Evolutionary conservation across 1,140 invertebrate genomes (phyloP), one percentile per base, ranked within the genome.

Genomic region (Anastatus disparis): DNA sequence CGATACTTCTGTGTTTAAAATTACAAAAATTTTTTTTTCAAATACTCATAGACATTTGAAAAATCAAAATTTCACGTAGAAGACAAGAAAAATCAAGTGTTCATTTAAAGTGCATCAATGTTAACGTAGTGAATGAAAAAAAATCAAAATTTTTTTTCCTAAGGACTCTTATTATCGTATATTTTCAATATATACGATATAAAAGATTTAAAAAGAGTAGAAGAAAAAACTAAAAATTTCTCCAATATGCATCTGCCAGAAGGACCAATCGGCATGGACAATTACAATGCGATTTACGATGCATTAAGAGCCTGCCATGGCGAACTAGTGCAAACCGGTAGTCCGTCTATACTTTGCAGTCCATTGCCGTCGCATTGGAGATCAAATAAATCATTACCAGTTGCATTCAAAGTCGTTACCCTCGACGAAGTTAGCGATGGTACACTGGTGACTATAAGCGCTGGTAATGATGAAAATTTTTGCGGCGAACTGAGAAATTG

Each of bases 381-480:
- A 31, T 96, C 95, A n/a, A 98, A 98, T 87, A 99, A 99, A 84
- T 97, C 95, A 35, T 85, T 98, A 67, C 97, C 97, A 2, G 89
- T 94, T 3, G 94, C 96, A 1, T 99, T 98, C 88, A 96, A 95
- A 87, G 93, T 94, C 72, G 93, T 98, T 35, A 91, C 94, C 0
- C 83, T 99, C 48, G 94, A 95, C 69, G 95, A 97, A 71, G 91
- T 99, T 20, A 90, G 90, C 74, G 97, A 99, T 85, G 97, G 97
- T 26, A 99, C 97, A 0, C 80, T 96, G 66, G 97, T 99, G 12
- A 95, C 93, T 3, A 92, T 99, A 24, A 90, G 92, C 31, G 97
- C 96, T 35, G 97, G 97, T 20, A 99, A 99, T 83, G 97, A 99
- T 80, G 96, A 99, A 82, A 98, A 98, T 84, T 96, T 91, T 76